phyloP scores from a whole-genome alignment of 2,797 vertebrate species.

The Columba guinea region DNA sequence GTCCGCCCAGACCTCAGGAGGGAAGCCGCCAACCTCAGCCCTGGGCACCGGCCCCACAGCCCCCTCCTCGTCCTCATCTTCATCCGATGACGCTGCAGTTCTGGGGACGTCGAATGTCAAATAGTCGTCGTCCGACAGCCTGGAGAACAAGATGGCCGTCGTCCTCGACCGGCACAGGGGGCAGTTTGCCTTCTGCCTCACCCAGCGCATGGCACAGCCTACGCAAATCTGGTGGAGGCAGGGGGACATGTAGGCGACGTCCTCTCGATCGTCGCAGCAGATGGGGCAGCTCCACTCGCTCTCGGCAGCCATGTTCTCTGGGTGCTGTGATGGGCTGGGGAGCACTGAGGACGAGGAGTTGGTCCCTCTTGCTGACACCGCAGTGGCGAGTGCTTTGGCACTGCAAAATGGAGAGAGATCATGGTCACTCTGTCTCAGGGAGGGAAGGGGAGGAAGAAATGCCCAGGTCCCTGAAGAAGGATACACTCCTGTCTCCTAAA shows the following conservation, averaged over 20 bases:
- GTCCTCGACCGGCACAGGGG: background rate
- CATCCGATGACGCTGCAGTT: rapidly evolving
- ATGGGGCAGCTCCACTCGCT: too few relatives aligned
- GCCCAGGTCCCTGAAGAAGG: too few relatives aligned
- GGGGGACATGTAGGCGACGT: background rate
- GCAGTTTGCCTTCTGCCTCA: background rate
- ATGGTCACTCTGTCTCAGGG: too few relatives aligned
- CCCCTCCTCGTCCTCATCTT: too few relatives aligned
- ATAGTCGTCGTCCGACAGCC: background rate
- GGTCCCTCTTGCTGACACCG: too few relatives aligned
- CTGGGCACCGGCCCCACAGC: background rate
- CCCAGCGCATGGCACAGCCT: background rate
- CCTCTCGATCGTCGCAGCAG: too few relatives aligned
- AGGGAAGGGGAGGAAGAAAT: too few relatives aligned
- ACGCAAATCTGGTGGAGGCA: background rate
- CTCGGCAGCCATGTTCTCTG: too few relatives aligned
- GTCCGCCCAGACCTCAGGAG: background rate
- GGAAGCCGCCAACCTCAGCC: background rate
- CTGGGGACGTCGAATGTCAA: rapidly evolving
- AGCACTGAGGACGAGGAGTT: too few relatives aligned
- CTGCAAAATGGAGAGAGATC: too few relatives aligned
- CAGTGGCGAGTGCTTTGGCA: too few relatives aligned
- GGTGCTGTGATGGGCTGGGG: too few relatives aligned
- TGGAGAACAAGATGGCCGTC: rapidly evolving
- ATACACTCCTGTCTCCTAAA: background rate